Base-by-base conservation (phyloP, 2,797 vertebrate species). In the Poecile montanus region DNA sequence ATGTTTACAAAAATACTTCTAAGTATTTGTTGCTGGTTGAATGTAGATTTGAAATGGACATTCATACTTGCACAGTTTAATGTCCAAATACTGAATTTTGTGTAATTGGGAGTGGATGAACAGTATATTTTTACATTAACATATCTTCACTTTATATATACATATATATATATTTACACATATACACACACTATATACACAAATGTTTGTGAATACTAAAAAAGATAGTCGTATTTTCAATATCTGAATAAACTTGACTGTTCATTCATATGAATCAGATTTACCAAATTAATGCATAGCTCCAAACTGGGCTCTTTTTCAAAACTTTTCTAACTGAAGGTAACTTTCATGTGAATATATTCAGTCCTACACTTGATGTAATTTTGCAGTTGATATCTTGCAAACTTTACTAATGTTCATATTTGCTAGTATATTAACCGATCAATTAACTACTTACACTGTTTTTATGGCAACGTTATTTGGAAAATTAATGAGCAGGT, bases 1-100 rank as follows among this genome's bases (percentile, higher is more conserved):
- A 97, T 98, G 97, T 98, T 98, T 98, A 98, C 97, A 98, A 88
- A 95, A 97, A 91, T 97, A 96, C 91, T 97, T 96, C 85, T 93
- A 97, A 97, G 95, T 98, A 98, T 98, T 98, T 98, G 93, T 97
- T 95, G 96, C 82, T 96, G 95, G 92, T 95, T 96, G 96, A 97
- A 97, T 98, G 96, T 98, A 96, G 97, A 95, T 96, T 97, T 97
- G 96, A 97, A 97, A 88, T 94, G 97, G 97, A 95, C 94, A 77
- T 97, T 97, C 88, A 91, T 93, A 89, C 96, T 97, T 94, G 91
- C 40, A 57, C 62, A 94, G 72, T 95, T 96, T 91, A 94, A 93
- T 96, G 87, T 97, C 91, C 97, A 96, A 45, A 90, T 94, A 83
- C 90, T 94, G 93, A 94, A 77, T 94, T 97, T 95, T 97, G 88